These are phyloP conservation scores for Cotesia glomerata DNA, from an alignment of 1,140 invertebrate species.

Conservation along the genomic window DNA sequence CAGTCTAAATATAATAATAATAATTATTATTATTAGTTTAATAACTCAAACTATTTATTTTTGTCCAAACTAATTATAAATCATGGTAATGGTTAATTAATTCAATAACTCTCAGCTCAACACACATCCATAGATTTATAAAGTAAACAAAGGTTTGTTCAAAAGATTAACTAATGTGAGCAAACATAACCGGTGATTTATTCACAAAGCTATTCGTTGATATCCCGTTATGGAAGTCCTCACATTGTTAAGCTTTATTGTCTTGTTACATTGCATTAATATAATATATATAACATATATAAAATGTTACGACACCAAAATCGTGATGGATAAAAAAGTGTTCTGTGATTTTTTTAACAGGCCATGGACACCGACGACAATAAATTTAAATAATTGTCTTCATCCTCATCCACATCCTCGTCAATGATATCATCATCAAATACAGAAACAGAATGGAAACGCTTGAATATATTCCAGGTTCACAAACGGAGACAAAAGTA, in stretches of 20 bases:
- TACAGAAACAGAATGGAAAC: neutral
- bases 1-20: neutral
- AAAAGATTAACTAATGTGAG: constrained; percentile 12
- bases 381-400: constrained; percentile 19
- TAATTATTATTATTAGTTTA: too few relatives aligned
- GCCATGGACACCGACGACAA: constrained; percentile 1
- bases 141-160: neutral
- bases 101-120: too few relatives aligned
- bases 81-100: too few relatives aligned
- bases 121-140: too few relatives aligned
- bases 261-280: too few relatives aligned
- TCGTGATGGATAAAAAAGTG: constrained; percentile 15
- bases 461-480: neutral
- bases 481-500: neutral
- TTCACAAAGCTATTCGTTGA: constrained; percentile 14
- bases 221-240: constrained; percentile 10
- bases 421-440: neutral
- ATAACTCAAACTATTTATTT: too few relatives aligned
- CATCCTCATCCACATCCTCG: constrained; percentile 8
- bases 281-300: neutral
- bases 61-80: too few relatives aligned
- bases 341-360: constrained; percentile 9
- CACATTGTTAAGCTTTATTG: too few relatives aligned
- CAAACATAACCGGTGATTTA: constrained; percentile 20
- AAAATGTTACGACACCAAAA: constrained; percentile 1